phyloP scores from a whole-genome alignment of 2,113 vertebrate species.

The Gambusia affinis region DNA sequence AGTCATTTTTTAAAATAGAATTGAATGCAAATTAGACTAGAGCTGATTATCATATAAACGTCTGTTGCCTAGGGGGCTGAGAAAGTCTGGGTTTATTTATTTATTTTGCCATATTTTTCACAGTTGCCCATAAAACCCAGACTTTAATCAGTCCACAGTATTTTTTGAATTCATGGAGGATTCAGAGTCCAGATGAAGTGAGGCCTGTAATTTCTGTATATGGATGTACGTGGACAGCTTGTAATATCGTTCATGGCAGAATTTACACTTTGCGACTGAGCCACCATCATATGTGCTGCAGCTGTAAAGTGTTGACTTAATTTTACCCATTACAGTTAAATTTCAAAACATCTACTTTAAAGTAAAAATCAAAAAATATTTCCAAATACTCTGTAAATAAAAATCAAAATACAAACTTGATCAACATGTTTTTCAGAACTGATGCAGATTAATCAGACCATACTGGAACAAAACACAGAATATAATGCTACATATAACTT shows the following conservation, averaged over 20 bases:
- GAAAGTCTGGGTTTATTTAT: slow-evolving; percentile 72
- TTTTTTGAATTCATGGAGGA: slow-evolving; percentile 70
- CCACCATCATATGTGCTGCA: neutral
- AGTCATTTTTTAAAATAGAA: slow-evolving; percentile 77
- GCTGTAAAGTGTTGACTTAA: neutral
- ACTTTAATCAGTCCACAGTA: slow-evolving; percentile 75
- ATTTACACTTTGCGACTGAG: neutral
- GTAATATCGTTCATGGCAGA: slow-evolving; percentile 6
- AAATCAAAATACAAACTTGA: neutral
- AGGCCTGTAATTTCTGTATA: slow-evolving; percentile 17
- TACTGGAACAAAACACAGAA: neutral
- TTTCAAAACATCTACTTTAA: neutral
- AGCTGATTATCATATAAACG: slow-evolving; percentile 84
- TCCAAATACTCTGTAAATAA: neutral
- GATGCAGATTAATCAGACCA: neutral
- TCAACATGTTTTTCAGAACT: neutral
- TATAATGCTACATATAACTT: neutral
- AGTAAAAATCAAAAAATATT: neutral
- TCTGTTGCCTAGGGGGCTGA: slow-evolving; percentile 66
- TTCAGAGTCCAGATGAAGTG: slow-evolving; percentile 41
- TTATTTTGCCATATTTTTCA: slow-evolving; percentile 74
- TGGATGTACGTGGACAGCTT: neutral
- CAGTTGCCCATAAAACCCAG: slow-evolving; percentile 61
- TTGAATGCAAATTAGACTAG: slow-evolving; percentile 82
- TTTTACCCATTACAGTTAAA: neutral